These are phyloP conservation scores for Sminthurinus signatus DNA, from an alignment of 1,140 invertebrate genomes.

Conservation along the genomic window DNA sequence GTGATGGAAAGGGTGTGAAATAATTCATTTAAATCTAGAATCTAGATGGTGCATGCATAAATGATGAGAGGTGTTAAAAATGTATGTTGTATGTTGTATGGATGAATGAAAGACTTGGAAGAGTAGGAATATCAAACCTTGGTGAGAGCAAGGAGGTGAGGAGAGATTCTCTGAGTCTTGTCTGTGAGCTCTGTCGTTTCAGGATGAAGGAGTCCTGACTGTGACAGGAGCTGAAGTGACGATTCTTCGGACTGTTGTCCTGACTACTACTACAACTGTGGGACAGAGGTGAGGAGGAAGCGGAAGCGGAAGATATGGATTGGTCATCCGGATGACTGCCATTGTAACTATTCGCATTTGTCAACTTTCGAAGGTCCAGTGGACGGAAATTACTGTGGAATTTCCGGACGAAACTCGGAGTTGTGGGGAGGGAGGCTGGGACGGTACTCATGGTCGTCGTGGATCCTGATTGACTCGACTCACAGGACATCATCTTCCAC, in stretches of 20 bases:
- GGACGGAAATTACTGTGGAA: conserved; percentile 41
- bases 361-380: conserved; percentile 38
- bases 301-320: conserved; percentile 11
- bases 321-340: too few relatives aligned
- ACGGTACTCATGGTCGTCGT: too few relatives aligned
- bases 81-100: too few relatives aligned
- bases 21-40: neutral
- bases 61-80: too few relatives aligned
- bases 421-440: conserved; percentile 27
- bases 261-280: conserved; percentile 28
- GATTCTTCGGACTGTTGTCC: conserved; percentile 29
- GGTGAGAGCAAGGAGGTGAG: conserved; percentile 37
- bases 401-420: conserved; percentile 39
- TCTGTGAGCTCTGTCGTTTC: conserved; percentile 40
- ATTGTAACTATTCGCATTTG: too few relatives aligned
- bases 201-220: conserved; percentile 39
- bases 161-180: conserved; percentile 32
- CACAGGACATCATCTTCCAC: too few relatives aligned
- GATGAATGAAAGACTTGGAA: too few relatives aligned
- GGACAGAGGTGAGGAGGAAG: conserved; percentile 24
- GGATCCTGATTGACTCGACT: too few relatives aligned
- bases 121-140: conserved; percentile 24
- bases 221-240: conserved; percentile 23
- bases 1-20: too few relatives aligned
- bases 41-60: neutral